Evolutionary conservation across 2,888 invertebrate species (phyloP).

Genomic region (Mythimna albipuncta): DNA sequence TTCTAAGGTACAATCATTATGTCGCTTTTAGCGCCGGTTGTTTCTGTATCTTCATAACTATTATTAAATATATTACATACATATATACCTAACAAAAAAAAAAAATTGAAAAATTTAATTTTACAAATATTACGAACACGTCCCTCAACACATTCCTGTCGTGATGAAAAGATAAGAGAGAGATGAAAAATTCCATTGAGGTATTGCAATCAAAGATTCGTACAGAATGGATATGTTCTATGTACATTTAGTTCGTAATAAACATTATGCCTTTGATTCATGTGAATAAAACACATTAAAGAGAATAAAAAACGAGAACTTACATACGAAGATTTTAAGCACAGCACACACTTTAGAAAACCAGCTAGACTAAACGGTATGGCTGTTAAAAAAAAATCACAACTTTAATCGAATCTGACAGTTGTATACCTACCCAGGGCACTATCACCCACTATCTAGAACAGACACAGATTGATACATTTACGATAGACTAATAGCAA

Average conservation of each 20-base stretch:
- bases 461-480: conserved; percentile 14
- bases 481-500: neutral
- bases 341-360: neutral
- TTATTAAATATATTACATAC: no score
- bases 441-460: conserved; percentile 7
- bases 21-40: neutral
- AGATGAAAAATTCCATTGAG: neutral
- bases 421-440: neutral
- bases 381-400: neutral
- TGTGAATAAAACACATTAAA: neutral
- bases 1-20: neutral
- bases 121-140: neutral
- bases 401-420: neutral
- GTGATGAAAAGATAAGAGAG: no score
- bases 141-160: no score
- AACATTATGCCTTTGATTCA: no score
- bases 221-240: neutral
- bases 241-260: no score
- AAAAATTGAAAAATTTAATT: neutral
- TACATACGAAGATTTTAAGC: neutral
- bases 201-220: no score
- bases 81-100: neutral
- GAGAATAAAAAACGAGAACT: neutral
- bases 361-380: neutral
- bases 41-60: neutral